A percentile compares a stretch with the other conserved stretches of the same genome.
These are phyloP conservation scores for Meles meles DNA, from an alignment of 2,113 vertebrate species.

Conservation along the genomic window DNA sequence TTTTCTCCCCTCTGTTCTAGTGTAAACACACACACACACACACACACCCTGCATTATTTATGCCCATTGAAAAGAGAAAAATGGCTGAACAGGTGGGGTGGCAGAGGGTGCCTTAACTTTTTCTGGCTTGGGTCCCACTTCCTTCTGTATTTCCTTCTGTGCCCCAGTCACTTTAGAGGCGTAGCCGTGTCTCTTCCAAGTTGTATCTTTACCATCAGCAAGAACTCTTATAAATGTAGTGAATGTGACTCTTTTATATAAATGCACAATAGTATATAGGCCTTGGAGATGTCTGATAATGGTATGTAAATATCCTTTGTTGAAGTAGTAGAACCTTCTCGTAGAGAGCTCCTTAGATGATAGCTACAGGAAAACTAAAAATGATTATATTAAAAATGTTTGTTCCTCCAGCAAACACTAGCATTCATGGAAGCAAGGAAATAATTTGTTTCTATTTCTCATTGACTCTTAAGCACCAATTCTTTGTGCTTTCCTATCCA, in stretches of 20 bases:
- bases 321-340: slow-evolving; percentile 14
- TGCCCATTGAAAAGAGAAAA: neutral
- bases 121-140: neutral
- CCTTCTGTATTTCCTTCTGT: neutral
- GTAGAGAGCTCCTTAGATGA: neutral
- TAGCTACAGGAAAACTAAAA: neutral
- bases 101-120: slow-evolving; percentile 59
- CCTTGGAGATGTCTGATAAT: slow-evolving; percentile 64
- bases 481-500: neutral
- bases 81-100: neutral
- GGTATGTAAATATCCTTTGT: slow-evolving; percentile 50
- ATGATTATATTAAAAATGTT: neutral
- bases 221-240: slow-evolving; percentile 22
- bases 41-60: neutral
- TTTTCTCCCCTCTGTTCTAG: neutral
- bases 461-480: neutral
- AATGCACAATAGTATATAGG: slow-evolving; percentile 14
- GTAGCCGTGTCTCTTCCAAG: neutral
- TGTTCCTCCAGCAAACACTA: neutral
- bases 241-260: slow-evolving; percentile 36
- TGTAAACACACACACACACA: neutral
- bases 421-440: neutral
- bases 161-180: neutral
- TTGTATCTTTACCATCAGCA: slow-evolving; percentile 47
- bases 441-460: neutral